Evolutionary conservation across 2,888 invertebrate species (phyloP).

Genomic region (Pilophorus perplexus): DNA sequence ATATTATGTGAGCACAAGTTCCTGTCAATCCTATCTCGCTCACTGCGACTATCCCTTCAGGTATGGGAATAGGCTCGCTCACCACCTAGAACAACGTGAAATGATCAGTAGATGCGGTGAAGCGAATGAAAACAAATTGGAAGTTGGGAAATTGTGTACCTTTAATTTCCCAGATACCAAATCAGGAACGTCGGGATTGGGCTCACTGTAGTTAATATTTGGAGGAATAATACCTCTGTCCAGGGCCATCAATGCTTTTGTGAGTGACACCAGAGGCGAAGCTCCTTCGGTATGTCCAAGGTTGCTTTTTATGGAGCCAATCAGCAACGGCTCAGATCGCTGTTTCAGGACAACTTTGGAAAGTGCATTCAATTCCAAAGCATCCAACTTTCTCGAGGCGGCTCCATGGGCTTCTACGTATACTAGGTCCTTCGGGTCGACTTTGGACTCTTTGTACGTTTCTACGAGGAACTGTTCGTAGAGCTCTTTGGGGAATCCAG

Average conservation of each 20-base stretch:
- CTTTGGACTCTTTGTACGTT: conserved; percentile 55
- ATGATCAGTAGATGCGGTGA: neutral
- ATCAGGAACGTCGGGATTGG: conserved; percentile 87
- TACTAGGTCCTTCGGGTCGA: conserved; percentile 56
- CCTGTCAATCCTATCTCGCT: conserved; percentile 62
- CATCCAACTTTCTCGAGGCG: conserved; percentile 43
- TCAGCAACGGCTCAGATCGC: conserved; percentile 66
- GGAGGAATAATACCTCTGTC: conserved; percentile 83
- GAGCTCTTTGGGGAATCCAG: conserved; percentile 50
- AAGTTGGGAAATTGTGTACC: no score
- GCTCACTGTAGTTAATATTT: conserved; percentile 81
- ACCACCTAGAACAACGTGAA: no score
- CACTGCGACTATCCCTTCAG: conserved; percentile 69
- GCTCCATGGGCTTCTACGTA: conserved; percentile 56
- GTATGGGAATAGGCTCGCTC: no score
- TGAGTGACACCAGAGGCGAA: conserved; percentile 82
- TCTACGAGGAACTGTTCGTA: conserved; percentile 49
- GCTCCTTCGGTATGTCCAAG: conserved; percentile 97
- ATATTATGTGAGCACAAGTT: conserved; percentile 55
- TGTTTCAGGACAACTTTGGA: conserved; percentile 39
- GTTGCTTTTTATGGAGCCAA: conserved; percentile 96
- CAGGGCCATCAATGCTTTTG: conserved; percentile 89
- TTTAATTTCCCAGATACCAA: no score
- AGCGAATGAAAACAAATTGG: no score
- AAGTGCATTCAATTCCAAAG: conserved; percentile 46